Base-by-base conservation (phyloP, 2,113 vertebrate genomes). In the Tapirus terrestris region DNA sequence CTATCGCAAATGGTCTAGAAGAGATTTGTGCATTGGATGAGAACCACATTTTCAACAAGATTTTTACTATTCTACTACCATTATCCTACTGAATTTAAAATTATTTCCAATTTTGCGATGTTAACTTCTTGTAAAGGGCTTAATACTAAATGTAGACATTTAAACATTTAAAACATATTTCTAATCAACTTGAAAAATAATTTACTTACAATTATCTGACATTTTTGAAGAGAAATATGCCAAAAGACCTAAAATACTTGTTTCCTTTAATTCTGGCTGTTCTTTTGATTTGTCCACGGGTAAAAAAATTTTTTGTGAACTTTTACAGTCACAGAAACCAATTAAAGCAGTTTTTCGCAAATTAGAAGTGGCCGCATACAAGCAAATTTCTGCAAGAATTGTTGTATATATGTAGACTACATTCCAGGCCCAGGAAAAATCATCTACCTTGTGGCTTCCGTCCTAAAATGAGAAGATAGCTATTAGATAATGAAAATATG, bases 181-280 rank as follows among this genome's bases (percentile, higher is more conserved):
- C 6, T 84, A 6, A 67, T 65, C 29, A 84, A 96, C 31, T 48
- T 61, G 4, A 51, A 97, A 96, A 84, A 72, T 8, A 56, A 18
- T 48, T 84, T 94, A 97, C 95, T 98, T 97, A 98, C 92, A 96
- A 7, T 97, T 73, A 60, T 8, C 63, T 70, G 90, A 82, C 63
- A 72, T 84, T 85, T 93, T 96, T 91, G 97, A 97, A 93, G 96
- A 70, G 29, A 36, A 29, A 29, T 96, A 98, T 25, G 83, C 33
- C 76, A 98, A 96, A 98, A 98, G 85, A 72, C 96, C 58, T 89
- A 96, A 97, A 97, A 98, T 94, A 56, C 72, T 95, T 95, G 45
- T 13, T 79, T 68, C 80, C 88, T 8, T 96, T 83, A 97, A 39
- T 81, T 97, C 45, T 95, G 36, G 45, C 29, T 84, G 27, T 73